Percentiles rank a stretch among this genome's conserved stretches.
These are phyloP conservation scores for Zaprionus taronus DNA, from an alignment of 1,140 invertebrate species.

Conservation along the genomic window DNA sequence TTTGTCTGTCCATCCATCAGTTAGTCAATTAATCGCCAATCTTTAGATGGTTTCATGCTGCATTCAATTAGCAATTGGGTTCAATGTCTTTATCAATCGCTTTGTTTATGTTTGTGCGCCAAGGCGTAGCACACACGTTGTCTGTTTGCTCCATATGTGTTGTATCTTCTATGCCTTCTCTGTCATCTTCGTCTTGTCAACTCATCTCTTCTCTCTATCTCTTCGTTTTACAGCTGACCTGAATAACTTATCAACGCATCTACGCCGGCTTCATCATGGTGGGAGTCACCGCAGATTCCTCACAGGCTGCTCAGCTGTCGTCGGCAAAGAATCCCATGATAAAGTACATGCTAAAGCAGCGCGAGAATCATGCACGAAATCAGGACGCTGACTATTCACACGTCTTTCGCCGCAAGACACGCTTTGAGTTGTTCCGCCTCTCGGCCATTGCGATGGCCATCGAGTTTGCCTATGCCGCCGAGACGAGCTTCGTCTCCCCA, in stretches of 20 bases:
- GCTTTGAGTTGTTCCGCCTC: constrained; percentile 89
- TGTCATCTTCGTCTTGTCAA: background rate
- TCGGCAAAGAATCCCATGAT: constrained; percentile 79
- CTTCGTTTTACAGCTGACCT: constrained; percentile 4
- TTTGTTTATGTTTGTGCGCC: constrained; percentile 29
- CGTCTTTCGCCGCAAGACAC: constrained; percentile 87
- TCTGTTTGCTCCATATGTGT: background rate
- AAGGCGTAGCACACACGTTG: too few species aligned
- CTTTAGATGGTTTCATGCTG: constrained; percentile 34
- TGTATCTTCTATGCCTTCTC: background rate
- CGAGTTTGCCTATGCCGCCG: constrained; percentile 94
- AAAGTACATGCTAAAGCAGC: constrained; percentile 77
- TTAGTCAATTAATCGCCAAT: constrained; percentile 63
- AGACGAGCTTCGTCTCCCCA: constrained; percentile 94
- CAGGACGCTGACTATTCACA: constrained; percentile 85
- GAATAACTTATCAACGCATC: constrained; percentile 2
- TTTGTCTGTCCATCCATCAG: constrained; percentile 15
- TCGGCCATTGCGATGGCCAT: constrained; percentile 94
- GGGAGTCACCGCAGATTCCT: constrained; percentile 59
- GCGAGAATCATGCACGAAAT: constrained; percentile 75
- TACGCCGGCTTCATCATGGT: constrained; percentile 59
- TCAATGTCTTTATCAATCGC: constrained; percentile 62
- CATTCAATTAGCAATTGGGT: constrained; percentile 62
- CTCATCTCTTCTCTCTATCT: background rate
- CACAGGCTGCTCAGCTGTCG: constrained; percentile 59